Conservation (phyloP, 2,888 invertebrate genomes). For the Oscheius sp. region DNA sequence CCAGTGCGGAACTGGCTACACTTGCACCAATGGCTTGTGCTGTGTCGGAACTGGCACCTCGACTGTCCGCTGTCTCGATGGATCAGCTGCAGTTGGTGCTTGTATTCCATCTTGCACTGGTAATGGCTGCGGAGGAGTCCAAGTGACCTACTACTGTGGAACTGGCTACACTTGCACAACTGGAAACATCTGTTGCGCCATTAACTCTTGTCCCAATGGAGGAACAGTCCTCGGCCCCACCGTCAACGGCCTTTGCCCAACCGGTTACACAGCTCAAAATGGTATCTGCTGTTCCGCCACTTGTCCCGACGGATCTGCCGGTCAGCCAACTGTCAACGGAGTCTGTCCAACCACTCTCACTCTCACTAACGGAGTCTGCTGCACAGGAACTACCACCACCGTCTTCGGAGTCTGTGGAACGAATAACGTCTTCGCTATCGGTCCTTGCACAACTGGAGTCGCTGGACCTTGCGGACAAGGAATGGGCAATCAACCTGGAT, state of each 20-base stretch:
- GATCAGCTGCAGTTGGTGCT: slow-evolving; percentile 62
- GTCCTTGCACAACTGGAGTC: slow-evolving; percentile 44
- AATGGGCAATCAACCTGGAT: slow-evolving; percentile 40
- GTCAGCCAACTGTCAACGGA: slow-evolving; percentile 38
- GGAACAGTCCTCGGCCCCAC: slow-evolving; percentile 64
- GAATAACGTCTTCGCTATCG: not conserved
- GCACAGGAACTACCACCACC: slow-evolving; percentile 42
- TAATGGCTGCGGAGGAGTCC: slow-evolving; percentile 54
- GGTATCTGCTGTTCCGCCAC: slow-evolving; percentile 57
- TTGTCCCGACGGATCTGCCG: slow-evolving; percentile 47
- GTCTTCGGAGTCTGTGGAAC: slow-evolving; percentile 22
- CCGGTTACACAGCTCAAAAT: slow-evolving; percentile 61
- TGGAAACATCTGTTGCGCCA: slow-evolving; percentile 68
- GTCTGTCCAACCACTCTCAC: slow-evolving; percentile 61
- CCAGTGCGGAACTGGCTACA: slow-evolving; percentile 69
- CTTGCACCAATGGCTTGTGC: slow-evolving; percentile 69
- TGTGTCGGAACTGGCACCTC: slow-evolving; percentile 65
- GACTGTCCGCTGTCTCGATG: slow-evolving; percentile 64
- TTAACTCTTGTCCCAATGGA: slow-evolving; percentile 65
- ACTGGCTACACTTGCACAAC: slow-evolving; percentile 69
- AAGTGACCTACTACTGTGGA: slow-evolving; percentile 62
- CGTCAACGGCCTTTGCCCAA: slow-evolving; percentile 68
- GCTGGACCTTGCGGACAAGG: slow-evolving; percentile 23
- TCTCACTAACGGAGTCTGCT: slow-evolving; percentile 65
- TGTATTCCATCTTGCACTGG: slow-evolving; percentile 59